These are phyloP conservation scores for Malurus melanocephalus DNA, from an alignment of 2,113 vertebrate species.

Conservation along the genomic window DNA sequence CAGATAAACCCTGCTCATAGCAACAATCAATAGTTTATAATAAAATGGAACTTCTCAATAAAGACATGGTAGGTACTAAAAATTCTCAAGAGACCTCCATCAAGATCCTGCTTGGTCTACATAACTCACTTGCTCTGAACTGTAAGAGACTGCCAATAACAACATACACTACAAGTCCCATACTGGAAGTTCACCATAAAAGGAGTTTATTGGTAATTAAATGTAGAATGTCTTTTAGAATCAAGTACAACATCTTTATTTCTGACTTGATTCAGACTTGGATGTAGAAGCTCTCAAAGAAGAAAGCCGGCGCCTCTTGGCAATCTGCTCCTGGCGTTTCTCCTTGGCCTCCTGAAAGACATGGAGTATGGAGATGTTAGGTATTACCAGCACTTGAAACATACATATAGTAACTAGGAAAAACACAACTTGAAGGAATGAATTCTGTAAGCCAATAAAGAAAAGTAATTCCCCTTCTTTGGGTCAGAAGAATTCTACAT, in stretches of 20 bases:
- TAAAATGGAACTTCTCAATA: background rate
- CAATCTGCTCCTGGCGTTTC: conserved; percentile 96
- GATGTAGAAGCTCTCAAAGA: conserved; percentile 95
- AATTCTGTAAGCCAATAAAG: background rate
- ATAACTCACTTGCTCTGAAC: background rate
- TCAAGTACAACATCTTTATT: conserved; percentile 74
- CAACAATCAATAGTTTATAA: background rate
- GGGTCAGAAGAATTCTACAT: background rate
- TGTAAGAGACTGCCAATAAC: background rate
- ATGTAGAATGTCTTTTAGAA: background rate
- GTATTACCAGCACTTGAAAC: accelerated
- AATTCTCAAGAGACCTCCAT: background rate
- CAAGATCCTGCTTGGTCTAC: background rate
- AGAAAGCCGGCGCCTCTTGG: conserved; percentile 95
- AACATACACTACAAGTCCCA: background rate
- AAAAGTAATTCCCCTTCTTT: background rate
- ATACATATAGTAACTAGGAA: background rate
- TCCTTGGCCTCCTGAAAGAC: conserved; percentile 92
- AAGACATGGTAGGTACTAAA: background rate
- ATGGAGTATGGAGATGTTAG: background rate
- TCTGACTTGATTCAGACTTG: conserved; percentile 98
- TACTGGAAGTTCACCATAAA: background rate
- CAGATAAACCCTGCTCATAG: background rate
- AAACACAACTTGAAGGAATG: background rate
- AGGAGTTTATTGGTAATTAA: conserved; percentile 66